Base-by-base conservation (phyloP, 2,113 vertebrate species). In the Morone saxatilis region DNA sequence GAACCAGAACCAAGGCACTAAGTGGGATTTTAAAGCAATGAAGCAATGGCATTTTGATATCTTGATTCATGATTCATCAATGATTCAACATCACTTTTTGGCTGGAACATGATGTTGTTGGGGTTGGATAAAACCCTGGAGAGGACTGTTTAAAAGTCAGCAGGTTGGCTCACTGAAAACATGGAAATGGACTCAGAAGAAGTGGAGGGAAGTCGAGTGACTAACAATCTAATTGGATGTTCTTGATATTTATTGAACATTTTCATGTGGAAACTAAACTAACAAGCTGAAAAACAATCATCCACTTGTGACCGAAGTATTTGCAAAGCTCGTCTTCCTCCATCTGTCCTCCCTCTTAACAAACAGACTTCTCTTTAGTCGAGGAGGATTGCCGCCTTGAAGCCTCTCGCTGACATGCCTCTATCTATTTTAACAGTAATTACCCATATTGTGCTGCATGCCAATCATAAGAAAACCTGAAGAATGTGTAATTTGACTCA, bases 391-490 rank as follows among this genome's bases (percentile, higher is more conserved):
- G 9, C 73, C 47, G 22, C 73, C 70, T 84, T 17, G n/a, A 82
- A 73, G 51, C 60, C 50, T 84, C 47, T 71, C 20, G 20, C 84
- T 70, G 57, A 73, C 74, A 45, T 53, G 66, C 60, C 59, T 83
- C 70, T 45, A 50, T 82, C 82, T 69, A 4, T 67, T 54, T 43
- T 54, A 56, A 3, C 54, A 48, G 74, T 93, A 92, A 95, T 95
- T 93, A 91, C 85, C 68, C 62, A 90, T 85, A 90, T 89, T 91
- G 90, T 89, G 79, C 71, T 51, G 82, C 56, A 85, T 85, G 88
- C 84, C 88, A 91, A 88, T 92, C 86, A 86, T 40, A 79, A 31
- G 41, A 36, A 40, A 76, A 36, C 22, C 78, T 69, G 70, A 71
- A 86, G 83, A 76, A 76, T 81, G 78, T 80, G 69, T 90, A 83